Percentiles rank a stretch among this genome's conserved stretches.
Evolutionary conservation across 1,140 invertebrate genomes (phyloP).

Genomic region (Trichomalopsis sarcophagae): DNA sequence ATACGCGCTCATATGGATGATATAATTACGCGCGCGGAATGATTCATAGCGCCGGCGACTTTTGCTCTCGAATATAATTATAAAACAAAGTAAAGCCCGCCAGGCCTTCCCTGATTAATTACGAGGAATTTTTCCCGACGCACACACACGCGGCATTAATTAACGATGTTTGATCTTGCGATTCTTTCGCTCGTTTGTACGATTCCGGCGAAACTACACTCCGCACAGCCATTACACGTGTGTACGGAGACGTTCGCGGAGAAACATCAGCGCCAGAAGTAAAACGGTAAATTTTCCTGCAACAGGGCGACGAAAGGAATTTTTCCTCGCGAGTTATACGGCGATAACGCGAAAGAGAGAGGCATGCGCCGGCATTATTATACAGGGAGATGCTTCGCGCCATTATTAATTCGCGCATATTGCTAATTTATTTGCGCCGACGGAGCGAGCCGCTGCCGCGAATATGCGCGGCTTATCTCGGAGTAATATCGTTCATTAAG

Average conservation of each 20-base stretch:
- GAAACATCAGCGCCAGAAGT: conserved; percentile 20
- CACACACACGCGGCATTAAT: conserved; percentile 8
- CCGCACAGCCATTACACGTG: no score
- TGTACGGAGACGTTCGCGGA: not conserved
- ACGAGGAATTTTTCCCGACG: conserved; percentile 15
- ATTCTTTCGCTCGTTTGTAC: conserved; percentile 30
- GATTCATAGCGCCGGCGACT: not conserved
- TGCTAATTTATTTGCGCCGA: conserved; percentile 35
- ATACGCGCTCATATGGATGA: not conserved
- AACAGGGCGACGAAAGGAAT: conserved; percentile 23
- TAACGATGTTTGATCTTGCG: conserved; percentile 31
- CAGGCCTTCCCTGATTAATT: conserved; percentile 12
- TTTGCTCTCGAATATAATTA: conserved; percentile 4
- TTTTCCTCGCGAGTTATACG: not conserved
- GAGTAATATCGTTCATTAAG: not conserved
- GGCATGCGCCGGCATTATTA: conserved; percentile 6
- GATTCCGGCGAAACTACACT: not conserved
- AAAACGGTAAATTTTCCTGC: conserved; percentile 44
- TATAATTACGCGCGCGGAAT: not conserved
- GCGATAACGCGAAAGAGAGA: not conserved
- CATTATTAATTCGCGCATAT: conserved; percentile 43
- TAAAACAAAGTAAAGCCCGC: not conserved
- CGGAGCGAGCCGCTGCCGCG: not conserved
- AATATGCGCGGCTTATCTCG: not conserved
- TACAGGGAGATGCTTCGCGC: not conserved